A percentile compares a stretch with the other conserved stretches of the same genome.
Evolutionary conservation across 2,797 vertebrate genomes (phyloP).

Genomic region (Acanthornis magna): DNA sequence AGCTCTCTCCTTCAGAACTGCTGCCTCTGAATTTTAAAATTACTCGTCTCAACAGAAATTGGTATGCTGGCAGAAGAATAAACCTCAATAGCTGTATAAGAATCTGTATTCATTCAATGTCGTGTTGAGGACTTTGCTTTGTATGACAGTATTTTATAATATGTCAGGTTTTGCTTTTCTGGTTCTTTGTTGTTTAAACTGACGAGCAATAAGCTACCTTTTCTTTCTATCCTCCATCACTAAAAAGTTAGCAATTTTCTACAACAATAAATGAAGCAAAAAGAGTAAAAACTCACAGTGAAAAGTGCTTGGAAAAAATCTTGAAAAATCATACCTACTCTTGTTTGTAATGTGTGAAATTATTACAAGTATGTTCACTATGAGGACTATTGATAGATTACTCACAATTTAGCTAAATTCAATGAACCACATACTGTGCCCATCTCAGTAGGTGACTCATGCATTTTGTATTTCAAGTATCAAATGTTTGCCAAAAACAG

Average conservation of each 20-base stretch:
- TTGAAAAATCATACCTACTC: constrained; percentile 78
- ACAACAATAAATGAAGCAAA: constrained; percentile 31
- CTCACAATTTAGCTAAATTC: constrained; percentile 83
- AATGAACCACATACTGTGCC: constrained; percentile 81
- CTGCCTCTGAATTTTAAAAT: constrained; percentile 8
- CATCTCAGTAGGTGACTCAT: constrained; percentile 79
- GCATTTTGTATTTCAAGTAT: constrained; percentile 82
- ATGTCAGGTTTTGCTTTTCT: neutral
- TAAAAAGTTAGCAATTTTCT: constrained; percentile 62
- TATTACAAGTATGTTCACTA: constrained; percentile 80
- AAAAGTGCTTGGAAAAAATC: constrained; percentile 69
- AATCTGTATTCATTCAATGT: neutral
- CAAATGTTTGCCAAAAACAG: constrained; percentile 82
- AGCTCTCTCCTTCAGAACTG: neutral
- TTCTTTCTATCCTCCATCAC: neutral
- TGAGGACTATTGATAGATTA: constrained; percentile 79
- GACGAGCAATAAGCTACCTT: neutral
- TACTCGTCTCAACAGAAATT: neutral
- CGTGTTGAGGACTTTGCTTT: neutral
- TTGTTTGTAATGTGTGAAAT: constrained; percentile 78
- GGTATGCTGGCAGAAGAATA: constrained; percentile 3
- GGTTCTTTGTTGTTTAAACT: constrained; percentile 30
- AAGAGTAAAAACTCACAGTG: constrained; percentile 51
- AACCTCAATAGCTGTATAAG: neutral
- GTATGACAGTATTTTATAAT: neutral